Evolutionary conservation across 2,888 invertebrate species (phyloP), one percentile per base, ranked within the genome.

Genomic region (Phasia obesa): DNA sequence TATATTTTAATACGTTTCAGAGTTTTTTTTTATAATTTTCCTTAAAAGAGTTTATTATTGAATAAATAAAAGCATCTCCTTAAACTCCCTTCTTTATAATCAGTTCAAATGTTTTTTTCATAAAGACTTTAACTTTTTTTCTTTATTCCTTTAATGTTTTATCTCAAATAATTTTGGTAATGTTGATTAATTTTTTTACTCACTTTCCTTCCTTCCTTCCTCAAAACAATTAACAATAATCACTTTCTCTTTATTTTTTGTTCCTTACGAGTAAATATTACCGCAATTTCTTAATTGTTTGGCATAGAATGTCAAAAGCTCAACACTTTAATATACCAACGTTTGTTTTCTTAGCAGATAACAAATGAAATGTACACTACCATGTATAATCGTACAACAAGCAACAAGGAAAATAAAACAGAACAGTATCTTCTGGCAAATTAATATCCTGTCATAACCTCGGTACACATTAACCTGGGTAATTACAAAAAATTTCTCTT

Each of bases 391-490:
- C 11, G 42, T 42, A 42, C n/a, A 42, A 65, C 42, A 73, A 15
- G 42, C 7, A 25, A 53, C 38, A 38, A 53, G 23, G 9, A 60
- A 65, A 55, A 38, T 9, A 59, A 42, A 67, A 38, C 44, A 79
- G 51, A 62, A 35, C 38, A 47, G 62, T 70, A 3, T 5, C 6
- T 27, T n/a, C 51, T 59, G 78, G 64, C 69, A 78, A 78, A 78
- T 82, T 78, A 82, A 82, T 82, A 78, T 78, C 74, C 82, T 74
- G 82, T 78, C 82, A 82, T 82, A 82, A 82, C 78, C 69, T 51
- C 25, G 64, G 74, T 69, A 65, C 59, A 82, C 82, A 82, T 78
- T 82, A 82, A 82, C 78, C 82, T 64, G 38, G 70, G 59, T 82
- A 82, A 82, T 82, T 78, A 78, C 78, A 70, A 75, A 82, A 74